Evolutionary conservation across 2,888 invertebrate genomes (phyloP), one percentile per base, ranked within the genome.

Genomic region (Plebejus melissa): DNA sequence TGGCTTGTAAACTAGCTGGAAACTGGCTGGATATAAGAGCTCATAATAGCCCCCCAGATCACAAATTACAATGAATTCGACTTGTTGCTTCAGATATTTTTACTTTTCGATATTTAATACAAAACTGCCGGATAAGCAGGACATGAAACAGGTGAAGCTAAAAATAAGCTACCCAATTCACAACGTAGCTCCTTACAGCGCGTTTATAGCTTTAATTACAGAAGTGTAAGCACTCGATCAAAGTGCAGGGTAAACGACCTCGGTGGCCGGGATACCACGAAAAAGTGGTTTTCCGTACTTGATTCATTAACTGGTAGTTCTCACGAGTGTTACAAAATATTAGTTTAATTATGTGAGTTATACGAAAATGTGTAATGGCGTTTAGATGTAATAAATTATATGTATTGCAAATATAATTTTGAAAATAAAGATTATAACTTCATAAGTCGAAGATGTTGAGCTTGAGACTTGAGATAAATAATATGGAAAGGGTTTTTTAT

Each of bases 261-360:
- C 72, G 5, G 22, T 54, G 50, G 41, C 54, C 54, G 72, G 54
- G 32, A 50, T 0, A 32, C 22, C 50, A 72, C 72, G 54, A 72
- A 72, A 72, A 72, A 72, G 72, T 72, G 72, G 72, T 72, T 41
- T 41, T 41, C 74, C 50, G 58, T 58, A 41, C 65, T 65, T 36
- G 65, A 65, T 65, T 65, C 65, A 65, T 65, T 65, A 65, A 65
- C 65, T 36, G 65, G 32, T 65, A 65, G 36, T 65, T 65, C 65
- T 65, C 60, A 60, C 60, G 65, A 65, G 60, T 65, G 60, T 11
- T 65, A 36, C 65, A 32, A 65, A 36, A 65, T 60, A 28, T 65
- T 65, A 65, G 65, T 65, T 65, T 65, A 32, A 65, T 65, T 65
- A 16, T 16, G 13, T 65, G 65, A 65, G 32, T 65, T 16, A 65